These are phyloP conservation scores for Caenorhabditis wallacei DNA, from an alignment of 2,888 invertebrate species.

Conservation along the genomic window DNA sequence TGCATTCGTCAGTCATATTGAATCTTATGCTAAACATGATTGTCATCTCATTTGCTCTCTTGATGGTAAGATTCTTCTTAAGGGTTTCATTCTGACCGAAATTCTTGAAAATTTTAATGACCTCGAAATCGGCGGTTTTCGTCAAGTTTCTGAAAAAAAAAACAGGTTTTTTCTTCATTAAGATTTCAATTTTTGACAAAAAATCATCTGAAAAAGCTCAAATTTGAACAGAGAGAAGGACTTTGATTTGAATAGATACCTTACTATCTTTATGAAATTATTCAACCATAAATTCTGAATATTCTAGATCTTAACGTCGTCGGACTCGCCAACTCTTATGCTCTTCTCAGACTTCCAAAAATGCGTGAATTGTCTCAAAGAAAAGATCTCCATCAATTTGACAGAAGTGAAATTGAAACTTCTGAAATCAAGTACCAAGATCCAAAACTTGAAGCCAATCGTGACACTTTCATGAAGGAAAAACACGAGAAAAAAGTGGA, in stretches of 20 bases:
- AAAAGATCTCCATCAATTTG: constrained; percentile 73
- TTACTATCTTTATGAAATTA: too few relatives aligned
- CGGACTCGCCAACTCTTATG: constrained; percentile 91
- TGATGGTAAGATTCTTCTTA: constrained; percentile 32
- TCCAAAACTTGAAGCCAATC: constrained; percentile 67
- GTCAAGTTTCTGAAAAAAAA: too few relatives aligned
- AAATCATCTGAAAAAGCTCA: too few relatives aligned
- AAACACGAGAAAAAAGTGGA: constrained; percentile 74
- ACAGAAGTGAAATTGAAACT: constrained; percentile 78
- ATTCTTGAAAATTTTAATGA: too few relatives aligned
- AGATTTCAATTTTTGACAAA: too few relatives aligned
- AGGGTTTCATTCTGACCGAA: too few relatives aligned
- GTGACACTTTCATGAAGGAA: constrained; percentile 66
- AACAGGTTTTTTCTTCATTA: too few relatives aligned
- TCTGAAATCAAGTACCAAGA: constrained; percentile 75
- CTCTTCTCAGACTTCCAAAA: constrained; percentile 92
- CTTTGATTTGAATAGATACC: too few relatives aligned
- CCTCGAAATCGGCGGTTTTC: too few relatives aligned
- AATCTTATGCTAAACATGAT: constrained; percentile 96
- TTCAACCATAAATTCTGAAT: too few relatives aligned
- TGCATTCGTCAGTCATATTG: constrained; percentile 96
- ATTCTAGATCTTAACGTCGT: constrained; percentile 84
- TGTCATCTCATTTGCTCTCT: constrained; percentile 91
- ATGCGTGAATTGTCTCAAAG: constrained; percentile 91
- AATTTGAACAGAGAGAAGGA: too few relatives aligned